Evolutionary conservation across 64 coral and sea anemone species (phyloP), one percentile per base, ranked within the genome.

Genomic region (Catalaphyllia jardinei): DNA sequence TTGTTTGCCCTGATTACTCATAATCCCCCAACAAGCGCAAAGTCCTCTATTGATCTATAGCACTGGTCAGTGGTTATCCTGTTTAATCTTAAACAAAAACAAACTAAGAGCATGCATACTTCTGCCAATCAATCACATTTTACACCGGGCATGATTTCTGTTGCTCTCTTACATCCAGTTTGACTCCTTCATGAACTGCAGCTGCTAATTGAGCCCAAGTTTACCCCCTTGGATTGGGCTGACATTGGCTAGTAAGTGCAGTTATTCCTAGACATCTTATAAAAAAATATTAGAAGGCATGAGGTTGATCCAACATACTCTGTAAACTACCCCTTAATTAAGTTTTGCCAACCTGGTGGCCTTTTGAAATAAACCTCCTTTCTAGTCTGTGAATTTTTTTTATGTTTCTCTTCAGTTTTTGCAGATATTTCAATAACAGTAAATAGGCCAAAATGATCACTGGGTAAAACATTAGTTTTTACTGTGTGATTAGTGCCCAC

Each of bases 381-480:
- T 16, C 55, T 81, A 72, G 50, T 64, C 59, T 79, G 76, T 29
- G 25, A 61, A 16, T 24, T 22, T 19, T 39, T 78, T 10, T 59
- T 79, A 3, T 63, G 71, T 67, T 62, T 28, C 31, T 12, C 4
- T 22, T 2, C 46, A 29, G 46, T 24, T 31, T 64, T 49, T 31
- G 8, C 4, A 22, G 33, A 59, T 72, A 38, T 5, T 63, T 19
- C 29, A 27, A 95, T 25, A 35, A 87, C 89, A 52, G 90, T 92
- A 29, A 84, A 86, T 5, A 95, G 25, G 52, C 86, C 94, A 92
- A 89, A 95, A 30, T 95, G 94, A 63, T 95, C 94, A 92, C 94
- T 95, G 0, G 88, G 79, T 46, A 88, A 83, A 12, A 92, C 61
- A 78, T 72, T 78, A 78, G 89, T 14, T 10, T 88, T 62, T 28